A percentile compares a stretch with the other conserved stretches of the same genome.
These are phyloP conservation scores for Apotomis capreana DNA, from an alignment of 2,888 invertebrate genomes.

Conservation along the genomic window DNA sequence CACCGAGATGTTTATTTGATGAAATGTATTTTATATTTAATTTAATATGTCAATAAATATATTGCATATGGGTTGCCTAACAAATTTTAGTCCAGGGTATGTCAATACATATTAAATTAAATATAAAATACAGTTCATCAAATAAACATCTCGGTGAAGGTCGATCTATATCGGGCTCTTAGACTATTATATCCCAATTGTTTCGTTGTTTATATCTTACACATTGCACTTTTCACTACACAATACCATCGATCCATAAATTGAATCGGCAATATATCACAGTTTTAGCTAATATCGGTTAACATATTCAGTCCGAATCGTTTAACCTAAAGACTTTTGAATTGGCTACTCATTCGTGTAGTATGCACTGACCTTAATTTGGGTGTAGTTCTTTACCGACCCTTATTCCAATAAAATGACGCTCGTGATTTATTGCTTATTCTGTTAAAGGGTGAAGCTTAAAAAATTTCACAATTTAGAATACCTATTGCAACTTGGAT, in stretches of 20 bases:
- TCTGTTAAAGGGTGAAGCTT: background rate
- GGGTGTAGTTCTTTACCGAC: conserved; percentile 7
- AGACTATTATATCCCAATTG: too few species aligned
- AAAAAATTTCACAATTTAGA: background rate
- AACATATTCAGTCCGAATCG: conserved; percentile 30
- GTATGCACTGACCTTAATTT: conserved; percentile 28
- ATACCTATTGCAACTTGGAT: background rate
- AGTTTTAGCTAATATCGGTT: conserved; percentile 26
- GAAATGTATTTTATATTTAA: too few species aligned
- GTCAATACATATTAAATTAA: too few species aligned
- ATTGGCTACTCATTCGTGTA: conserved; percentile 28
- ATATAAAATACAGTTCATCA: too few species aligned
- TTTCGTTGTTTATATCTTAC: background rate
- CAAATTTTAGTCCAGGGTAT: too few species aligned
- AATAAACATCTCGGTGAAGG: too few species aligned
- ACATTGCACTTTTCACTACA: background rate
- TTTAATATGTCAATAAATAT: too few species aligned
- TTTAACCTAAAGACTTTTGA: conserved; percentile 38
- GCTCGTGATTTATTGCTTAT: background rate
- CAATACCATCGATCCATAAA: background rate
- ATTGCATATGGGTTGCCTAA: too few species aligned
- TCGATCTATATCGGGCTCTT: too few species aligned
- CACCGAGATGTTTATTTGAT: too few species aligned
- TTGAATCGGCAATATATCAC: conserved; percentile 28
- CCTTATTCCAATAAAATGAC: background rate